phyloP scores from a whole-genome alignment of 2,888 invertebrate species.

The Eilema sororculum region DNA sequence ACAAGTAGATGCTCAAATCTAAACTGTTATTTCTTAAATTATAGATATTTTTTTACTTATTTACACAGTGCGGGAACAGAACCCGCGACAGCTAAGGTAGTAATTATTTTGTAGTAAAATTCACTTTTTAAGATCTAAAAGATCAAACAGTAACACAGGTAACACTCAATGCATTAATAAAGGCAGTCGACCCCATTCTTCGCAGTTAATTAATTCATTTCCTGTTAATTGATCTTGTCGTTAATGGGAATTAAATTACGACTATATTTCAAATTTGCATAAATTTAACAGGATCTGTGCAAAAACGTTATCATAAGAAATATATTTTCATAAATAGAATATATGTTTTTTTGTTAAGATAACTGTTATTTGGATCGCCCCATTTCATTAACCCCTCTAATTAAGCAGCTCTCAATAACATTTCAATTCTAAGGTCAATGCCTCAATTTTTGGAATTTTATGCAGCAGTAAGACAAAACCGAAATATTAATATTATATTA shows the following conservation, averaged over 20 bases:
- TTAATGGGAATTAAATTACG: conserved; percentile 18
- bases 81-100: too few species aligned
- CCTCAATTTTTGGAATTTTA: conserved; percentile 6
- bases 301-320: conserved; percentile 2
- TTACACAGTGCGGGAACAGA: background rate
- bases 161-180: conserved; percentile 1
- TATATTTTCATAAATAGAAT: conserved; percentile 3
- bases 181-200: conserved; percentile 16
- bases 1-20: too few species aligned
- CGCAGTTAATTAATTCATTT: conserved; percentile 23
- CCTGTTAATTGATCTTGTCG: conserved; percentile 17
- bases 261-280: conserved; percentile 18
- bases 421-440: conserved; percentile 10
- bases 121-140: background rate
- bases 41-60: too few species aligned
- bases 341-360: conserved; percentile 5
- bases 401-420: conserved; percentile 10
- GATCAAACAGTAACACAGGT: background rate
- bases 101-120: too few species aligned
- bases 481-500: too few species aligned
- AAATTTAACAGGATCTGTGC: conserved; percentile 14
- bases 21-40: too few species aligned
- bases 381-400: conserved; percentile 11
- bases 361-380: conserved; percentile 12
- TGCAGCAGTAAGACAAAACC: background rate